Base-by-base conservation (phyloP, 1,140 invertebrate genomes). In the Apolygus lucorum region DNA sequence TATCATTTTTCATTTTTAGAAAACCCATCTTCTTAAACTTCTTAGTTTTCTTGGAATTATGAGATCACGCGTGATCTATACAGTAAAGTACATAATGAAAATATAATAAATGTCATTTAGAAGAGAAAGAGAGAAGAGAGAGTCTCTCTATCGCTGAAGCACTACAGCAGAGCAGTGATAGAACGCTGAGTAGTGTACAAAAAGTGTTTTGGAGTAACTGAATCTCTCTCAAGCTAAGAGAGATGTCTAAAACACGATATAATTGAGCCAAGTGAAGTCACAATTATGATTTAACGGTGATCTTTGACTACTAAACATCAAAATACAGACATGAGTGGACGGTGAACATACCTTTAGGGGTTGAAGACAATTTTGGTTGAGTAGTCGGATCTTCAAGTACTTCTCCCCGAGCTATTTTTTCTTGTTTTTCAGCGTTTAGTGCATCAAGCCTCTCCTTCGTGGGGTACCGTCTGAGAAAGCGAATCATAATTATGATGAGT, bases 401-500 rank as follows among this genome's bases (percentile, higher is more conserved):
- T 81, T 90, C 87, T 26, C 88, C 88, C 67, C 88, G 82, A 73
- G 86, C 80, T 67, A 84, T 73, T 74, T 85, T 87, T 76, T 91
- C 90, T 64, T 84, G 81, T 49, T 82, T 77, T 72, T 85, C 80
- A 28, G 84, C 81, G 68, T 84, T 81, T 75, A 86, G 85, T 71
- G 84, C 82, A 70, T 85, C 83, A n/a, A 91, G 81, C 78, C 90
- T 93, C 42, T 79, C 78, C 72, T 84, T 84, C 11, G 87, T 91
- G 2, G 90, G 81, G 70, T 75, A 83, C 69, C 79, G 78, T 68
- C 81, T 82, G 71, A 67, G 72, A 34, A 75, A 74, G 68, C 8
- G 34, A 49, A 49, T 17, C 8, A 11, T 49, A 49, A 8, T 8
- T 17, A 8, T 8, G 8, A 49, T 49, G 8, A 49, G 34, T 17